A percentile compares a stretch with the other conserved stretches of the same genome.
Evolutionary conservation across 2,888 invertebrate species (phyloP).

Genomic region (Nomada fabriciana): DNA sequence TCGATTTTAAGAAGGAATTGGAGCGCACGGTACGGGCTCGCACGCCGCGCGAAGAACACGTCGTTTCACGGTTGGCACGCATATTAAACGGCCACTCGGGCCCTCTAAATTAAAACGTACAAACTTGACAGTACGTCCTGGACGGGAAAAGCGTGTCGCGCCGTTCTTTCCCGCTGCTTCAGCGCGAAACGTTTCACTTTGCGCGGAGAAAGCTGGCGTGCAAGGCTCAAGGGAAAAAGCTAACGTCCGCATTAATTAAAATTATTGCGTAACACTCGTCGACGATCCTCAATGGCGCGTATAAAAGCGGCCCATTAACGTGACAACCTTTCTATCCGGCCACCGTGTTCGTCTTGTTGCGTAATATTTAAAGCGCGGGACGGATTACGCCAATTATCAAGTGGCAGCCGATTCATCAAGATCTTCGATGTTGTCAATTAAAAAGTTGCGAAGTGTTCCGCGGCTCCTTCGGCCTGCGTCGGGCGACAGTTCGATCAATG

Average conservation of each 20-base stretch:
- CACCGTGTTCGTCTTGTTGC: neutral
- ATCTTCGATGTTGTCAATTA: conserved; percentile 58
- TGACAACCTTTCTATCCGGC: neutral
- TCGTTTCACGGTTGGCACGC: conserved; percentile 45
- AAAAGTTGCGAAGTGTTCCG: conserved; percentile 47
- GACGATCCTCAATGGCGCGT: conserved; percentile 31
- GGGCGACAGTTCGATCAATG: conserved; percentile 4
- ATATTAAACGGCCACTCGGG: conserved; percentile 63
- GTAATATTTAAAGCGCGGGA: conserved; percentile 23
- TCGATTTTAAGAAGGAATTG: conserved; percentile 39
- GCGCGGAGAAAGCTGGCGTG: neutral
- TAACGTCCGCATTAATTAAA: conserved; percentile 64
- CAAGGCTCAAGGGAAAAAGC: conserved; percentile 15
- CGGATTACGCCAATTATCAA: conserved; percentile 60
- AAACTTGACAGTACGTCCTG: conserved; percentile 51
- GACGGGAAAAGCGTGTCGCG: conserved; percentile 24
- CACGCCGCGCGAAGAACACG: conserved; percentile 12
- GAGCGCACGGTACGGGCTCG: conserved; percentile 6
- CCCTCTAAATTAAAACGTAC: conserved; percentile 66
- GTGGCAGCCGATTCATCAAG: conserved; percentile 46
- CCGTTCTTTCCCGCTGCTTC: conserved; percentile 33
- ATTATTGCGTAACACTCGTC: conserved; percentile 57
- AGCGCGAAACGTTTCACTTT: conserved; percentile 45
- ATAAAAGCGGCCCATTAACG: conserved; percentile 27
- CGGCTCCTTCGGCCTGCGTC: conserved; percentile 8